Conservation (phyloP, 2,113 vertebrate species). For the Cyanocitta stelleri region DNA sequence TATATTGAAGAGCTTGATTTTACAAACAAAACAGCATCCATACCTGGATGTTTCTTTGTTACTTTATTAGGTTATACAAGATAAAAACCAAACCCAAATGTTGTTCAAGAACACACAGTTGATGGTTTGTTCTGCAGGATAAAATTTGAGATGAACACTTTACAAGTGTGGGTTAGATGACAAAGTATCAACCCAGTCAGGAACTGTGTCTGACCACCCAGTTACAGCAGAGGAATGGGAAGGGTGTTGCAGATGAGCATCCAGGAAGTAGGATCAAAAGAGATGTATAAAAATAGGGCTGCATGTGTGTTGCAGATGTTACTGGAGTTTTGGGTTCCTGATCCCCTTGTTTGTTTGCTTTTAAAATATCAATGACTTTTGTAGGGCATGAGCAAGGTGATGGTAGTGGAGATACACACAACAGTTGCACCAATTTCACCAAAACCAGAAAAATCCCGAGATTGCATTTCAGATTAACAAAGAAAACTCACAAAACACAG, state of each 20-base stretch:
- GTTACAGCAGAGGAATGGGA: neutral
- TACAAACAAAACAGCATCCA: neutral
- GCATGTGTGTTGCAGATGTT: constrained; percentile 63
- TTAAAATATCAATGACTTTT: constrained; percentile 24
- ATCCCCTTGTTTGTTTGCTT: constrained; percentile 53
- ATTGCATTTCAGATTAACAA: neutral
- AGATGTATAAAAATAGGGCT: constrained; percentile 26
- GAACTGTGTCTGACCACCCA: neutral
- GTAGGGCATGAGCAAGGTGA: neutral
- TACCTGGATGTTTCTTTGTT: neutral
- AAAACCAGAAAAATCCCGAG: neutral
- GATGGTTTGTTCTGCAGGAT: neutral
- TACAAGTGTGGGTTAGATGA: neutral
- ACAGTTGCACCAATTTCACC: neutral
- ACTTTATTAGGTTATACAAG: neutral
- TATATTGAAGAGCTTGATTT: neutral
- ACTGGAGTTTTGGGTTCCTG: neutral
- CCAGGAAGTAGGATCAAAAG: constrained; percentile 54
- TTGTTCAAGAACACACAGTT: neutral
- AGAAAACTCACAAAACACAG: neutral
- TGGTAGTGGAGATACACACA: neutral
- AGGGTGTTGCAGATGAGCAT: constrained; percentile 13
- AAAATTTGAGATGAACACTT: neutral
- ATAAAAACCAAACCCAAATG: neutral
- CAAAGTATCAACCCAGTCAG: neutral